A percentile compares a stretch with the other conserved stretches of the same genome.
phyloP scores from a whole-genome alignment of 1,140 invertebrate genomes.

The Camponotus floridanus region DNA sequence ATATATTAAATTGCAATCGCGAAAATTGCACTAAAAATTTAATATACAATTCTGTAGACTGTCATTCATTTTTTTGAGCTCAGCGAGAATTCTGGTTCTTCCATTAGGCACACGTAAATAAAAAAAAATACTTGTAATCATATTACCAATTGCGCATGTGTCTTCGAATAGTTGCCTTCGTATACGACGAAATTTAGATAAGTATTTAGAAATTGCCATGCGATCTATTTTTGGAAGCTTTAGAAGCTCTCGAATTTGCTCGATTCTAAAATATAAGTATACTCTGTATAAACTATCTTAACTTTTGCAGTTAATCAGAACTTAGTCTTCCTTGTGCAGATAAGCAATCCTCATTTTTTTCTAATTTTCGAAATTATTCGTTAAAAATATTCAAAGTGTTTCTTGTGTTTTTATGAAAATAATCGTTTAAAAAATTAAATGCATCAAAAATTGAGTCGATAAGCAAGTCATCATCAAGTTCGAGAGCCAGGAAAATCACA shows the following conservation, averaged over 20 bases:
- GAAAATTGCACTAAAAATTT: neutral
- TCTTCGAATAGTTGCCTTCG: conserved; percentile 82
- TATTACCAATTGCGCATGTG: conserved; percentile 72
- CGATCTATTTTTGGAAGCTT: conserved; percentile 78
- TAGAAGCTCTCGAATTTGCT: conserved; percentile 45
- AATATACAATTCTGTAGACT: neutral
- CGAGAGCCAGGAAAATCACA: neutral
- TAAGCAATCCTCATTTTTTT: neutral
- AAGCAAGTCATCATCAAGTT: neutral
- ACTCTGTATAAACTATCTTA: neutral
- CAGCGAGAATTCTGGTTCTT: conserved; percentile 18
- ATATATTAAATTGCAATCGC: conserved; percentile 5
- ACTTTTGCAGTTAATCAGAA: conserved; percentile 1
- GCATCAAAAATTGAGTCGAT: conserved; percentile 1
- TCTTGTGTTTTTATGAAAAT: neutral
- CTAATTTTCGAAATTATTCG: neutral
- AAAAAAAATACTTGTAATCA: conserved; percentile 27
- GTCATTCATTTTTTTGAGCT: neutral
- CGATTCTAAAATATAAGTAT: neutral
- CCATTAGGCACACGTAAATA: conserved; percentile 4
- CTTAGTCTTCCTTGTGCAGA: conserved; percentile 37
- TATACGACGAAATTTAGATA: conserved; percentile 73
- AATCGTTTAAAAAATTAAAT: neutral
- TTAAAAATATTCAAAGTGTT: neutral
- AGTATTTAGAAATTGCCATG: conserved; percentile 64